Evolutionary conservation across 2,888 invertebrate genomes (phyloP), one percentile per base, ranked within the genome.

Genomic region (Oligia latruncula): DNA sequence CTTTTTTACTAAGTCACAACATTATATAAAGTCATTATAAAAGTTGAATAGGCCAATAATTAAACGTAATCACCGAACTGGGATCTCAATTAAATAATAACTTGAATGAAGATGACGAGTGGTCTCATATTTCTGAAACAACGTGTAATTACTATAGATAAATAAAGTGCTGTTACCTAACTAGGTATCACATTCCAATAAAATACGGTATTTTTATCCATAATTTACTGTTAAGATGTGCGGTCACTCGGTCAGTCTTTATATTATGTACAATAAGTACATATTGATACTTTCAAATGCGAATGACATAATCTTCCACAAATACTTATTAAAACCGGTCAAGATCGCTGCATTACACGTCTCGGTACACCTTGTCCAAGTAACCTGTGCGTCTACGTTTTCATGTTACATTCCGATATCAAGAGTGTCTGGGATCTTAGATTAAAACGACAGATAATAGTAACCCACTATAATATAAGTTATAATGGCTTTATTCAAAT

Each of bases 11-110:
- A 78, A 89, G 80, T 83, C 84, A 84, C 82, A 80, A 77, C 82
- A 87, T 91, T 91, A 90, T 83, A 84, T 91, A 89, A 89, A 87
- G 79, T 85, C 74, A 87, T 86, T 89, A 49, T 86, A 81, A 74
- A 77, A 73, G 74, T 87, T 87, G 83, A 87, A 90, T 89, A 86
- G 83, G 84, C 77, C 81, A 88, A 81, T 90, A 89, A 90, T 90
- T 87, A 88, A 88, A 80, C 78, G 73, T 87, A 86, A 90, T 88
- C 84, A 81, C 79, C 73, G 75, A 86, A 86, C 80, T 70, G 81
- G 76, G 67, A 87, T 82, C 75, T 84, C 62, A 80, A 81, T 92
- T 90, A 89, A 80, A 64, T 88, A 91, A 91, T 76, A 71, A 58
- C 72, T 79, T 77, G 11, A 80, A 78, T 80, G 75, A 81, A 80